Evolutionary conservation across 2,797 vertebrate species (phyloP), one percentile per base, ranked within the genome.

Genomic region (Numenius phaeopus): DNA sequence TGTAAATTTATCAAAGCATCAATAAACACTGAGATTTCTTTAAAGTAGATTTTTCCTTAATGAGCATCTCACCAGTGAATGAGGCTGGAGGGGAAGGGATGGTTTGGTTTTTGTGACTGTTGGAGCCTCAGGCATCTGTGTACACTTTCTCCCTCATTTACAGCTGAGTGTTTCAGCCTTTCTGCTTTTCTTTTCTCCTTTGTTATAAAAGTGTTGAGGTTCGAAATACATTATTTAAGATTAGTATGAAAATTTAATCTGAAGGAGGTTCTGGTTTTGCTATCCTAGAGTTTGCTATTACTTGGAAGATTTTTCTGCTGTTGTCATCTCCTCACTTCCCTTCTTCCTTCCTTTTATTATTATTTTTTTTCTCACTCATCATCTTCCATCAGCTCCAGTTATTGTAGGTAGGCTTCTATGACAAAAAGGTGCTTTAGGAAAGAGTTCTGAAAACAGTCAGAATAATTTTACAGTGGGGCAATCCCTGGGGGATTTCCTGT

Each of bases 171-270:
- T 96, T 97, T 90, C 89, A 83, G 79, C 59, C 87, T 93, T 93
- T 73, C 83, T 89, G 89, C 57, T 94, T 84, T 94, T 96, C 78
- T 96, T 73, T 94, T 57, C 92, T 97, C 81, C 83, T 83, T 97
- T 97, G 87, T 92, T 91, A 84, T 76, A 90, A 96, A 97, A 93
- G 80, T 93, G 64, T 95, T 83, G 92, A 94, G 85, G 83, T 95
- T 94, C 95, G 93, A 97, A 91, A 97, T 98, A 94, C 83, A 97
- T 98, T 98, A 98, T 97, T 98, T 97, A 98, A 96, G 94, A 97
- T 98, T 93, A 96, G 83, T 88, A 97, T 97, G 95, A 97, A 97
- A 97, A 97, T 94, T 98, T 98, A 97, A 98, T 97, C 96, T 96
- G 92, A 97, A 97, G 87, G 69, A 94, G 64, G 76, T 89, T 95